Evolutionary conservation across 2,113 vertebrate species (phyloP).

Genomic region (Dicrurus megarhynchus): DNA sequence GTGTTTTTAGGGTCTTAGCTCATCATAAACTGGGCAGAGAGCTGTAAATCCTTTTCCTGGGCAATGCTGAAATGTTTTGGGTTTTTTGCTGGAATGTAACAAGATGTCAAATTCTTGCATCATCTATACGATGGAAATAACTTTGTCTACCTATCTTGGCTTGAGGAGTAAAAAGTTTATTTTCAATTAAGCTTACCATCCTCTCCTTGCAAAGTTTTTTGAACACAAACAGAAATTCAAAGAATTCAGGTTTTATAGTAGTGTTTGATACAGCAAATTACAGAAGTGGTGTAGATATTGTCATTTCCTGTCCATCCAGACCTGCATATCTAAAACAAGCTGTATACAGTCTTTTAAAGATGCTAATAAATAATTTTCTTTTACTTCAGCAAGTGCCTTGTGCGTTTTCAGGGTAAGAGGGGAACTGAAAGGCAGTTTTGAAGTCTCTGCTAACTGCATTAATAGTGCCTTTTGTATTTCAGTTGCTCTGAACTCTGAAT

Average conservation of each 20-base stretch:
- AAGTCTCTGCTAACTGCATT: neutral
- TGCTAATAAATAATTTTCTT: neutral
- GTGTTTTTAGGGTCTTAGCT: neutral
- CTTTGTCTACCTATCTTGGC: neutral
- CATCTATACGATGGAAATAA: neutral
- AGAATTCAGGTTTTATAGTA: neutral
- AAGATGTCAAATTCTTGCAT: neutral
- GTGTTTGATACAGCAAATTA: neutral
- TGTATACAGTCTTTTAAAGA: neutral
- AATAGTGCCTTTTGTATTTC: neutral
- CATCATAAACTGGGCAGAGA: neutral
- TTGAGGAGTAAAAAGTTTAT: neutral
- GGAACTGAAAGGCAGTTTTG: neutral
- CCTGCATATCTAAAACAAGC: neutral
- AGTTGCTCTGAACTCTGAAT: neutral
- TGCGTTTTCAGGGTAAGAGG: neutral
- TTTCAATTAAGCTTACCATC: neutral
- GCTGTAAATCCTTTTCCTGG: neutral
- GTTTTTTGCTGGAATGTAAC: neutral
- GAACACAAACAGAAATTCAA: neutral
- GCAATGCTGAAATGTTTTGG: neutral
- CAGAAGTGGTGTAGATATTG: neutral
- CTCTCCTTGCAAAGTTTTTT: rapidly evolving
- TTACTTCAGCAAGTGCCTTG: neutral
- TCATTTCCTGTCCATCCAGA: neutral